Conservation (phyloP, 2,888 invertebrate genomes). For the Anodontia alba region DNA sequence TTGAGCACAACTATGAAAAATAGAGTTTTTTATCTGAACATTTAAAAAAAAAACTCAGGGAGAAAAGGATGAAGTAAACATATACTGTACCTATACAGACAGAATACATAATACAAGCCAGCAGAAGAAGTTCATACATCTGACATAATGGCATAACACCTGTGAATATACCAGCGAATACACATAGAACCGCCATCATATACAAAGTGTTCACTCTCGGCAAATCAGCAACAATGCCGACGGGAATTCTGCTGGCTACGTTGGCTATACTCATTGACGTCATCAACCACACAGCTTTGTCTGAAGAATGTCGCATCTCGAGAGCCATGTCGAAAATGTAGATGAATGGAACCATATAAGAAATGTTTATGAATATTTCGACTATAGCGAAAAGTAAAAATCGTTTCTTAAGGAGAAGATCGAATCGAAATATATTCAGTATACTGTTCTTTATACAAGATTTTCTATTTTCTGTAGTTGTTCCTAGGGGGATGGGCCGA, state of each 20-base stretch:
- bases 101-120: slow-evolving; percentile 25
- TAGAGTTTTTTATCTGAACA: too few species aligned
- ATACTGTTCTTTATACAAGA: background rate
- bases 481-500: background rate
- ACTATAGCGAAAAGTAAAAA: slow-evolving; percentile 94
- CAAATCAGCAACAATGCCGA: slow-evolving; percentile 76
- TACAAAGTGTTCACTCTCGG: slow-evolving; percentile 89
- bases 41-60: too few species aligned
- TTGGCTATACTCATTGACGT: slow-evolving; percentile 96
- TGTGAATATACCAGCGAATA: slow-evolving; percentile 15
- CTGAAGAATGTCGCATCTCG: slow-evolving; percentile 41
- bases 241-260: slow-evolving; percentile 93
- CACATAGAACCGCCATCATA: slow-evolving; percentile 28
- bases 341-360: slow-evolving; percentile 96
- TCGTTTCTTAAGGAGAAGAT: background rate
- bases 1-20: too few species aligned
- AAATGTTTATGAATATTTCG: slow-evolving; percentile 95
- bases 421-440: slow-evolving; percentile 17
- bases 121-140: slow-evolving; percentile 21
- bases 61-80: too few species aligned
- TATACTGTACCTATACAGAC: slow-evolving; percentile 36
- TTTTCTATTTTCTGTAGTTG: background rate
- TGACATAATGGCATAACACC: slow-evolving; percentile 35
- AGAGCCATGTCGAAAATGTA: slow-evolving; percentile 90
- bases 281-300: slow-evolving; percentile 88